phyloP scores from a whole-genome alignment of 2,113 vertebrate genomes.

The Rhizomys pruinosus region DNA sequence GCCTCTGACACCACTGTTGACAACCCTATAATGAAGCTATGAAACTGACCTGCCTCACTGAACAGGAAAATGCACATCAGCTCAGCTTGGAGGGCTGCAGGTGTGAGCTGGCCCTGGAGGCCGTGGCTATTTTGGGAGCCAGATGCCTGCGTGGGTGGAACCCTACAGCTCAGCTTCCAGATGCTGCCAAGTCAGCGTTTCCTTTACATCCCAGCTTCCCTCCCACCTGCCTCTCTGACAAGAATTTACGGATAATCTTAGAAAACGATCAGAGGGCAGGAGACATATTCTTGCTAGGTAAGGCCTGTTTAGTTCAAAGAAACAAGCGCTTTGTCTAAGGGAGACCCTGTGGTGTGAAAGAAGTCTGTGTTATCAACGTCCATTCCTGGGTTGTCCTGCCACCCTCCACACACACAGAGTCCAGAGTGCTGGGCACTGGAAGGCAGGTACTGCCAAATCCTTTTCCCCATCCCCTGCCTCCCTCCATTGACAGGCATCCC shows the following conservation, averaged over 20 bases:
- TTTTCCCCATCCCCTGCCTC: background rate
- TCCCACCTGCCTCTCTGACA: background rate
- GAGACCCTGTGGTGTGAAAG: background rate
- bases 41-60: rapidly evolving
- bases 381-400: background rate
- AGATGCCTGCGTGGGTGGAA: background rate
- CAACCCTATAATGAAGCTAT: background rate
- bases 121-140: slow-evolving; percentile 30
- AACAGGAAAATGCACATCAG: background rate
- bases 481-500: background rate
- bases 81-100: background rate
- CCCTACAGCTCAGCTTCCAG: background rate
- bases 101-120: rapidly evolving
- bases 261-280: background rate
- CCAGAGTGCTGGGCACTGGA: background rate
- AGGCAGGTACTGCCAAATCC: background rate
- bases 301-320: background rate
- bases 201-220: background rate
- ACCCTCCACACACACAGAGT: too few species aligned
- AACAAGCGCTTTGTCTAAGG: background rate
- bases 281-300: background rate
- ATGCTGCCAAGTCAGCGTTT: background rate
- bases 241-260: background rate
- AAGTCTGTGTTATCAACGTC: background rate
- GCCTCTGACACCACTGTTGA: background rate